These are phyloP conservation scores for Thereva unica DNA, from an alignment of 2,888 invertebrate genomes.

Conservation along the genomic window DNA sequence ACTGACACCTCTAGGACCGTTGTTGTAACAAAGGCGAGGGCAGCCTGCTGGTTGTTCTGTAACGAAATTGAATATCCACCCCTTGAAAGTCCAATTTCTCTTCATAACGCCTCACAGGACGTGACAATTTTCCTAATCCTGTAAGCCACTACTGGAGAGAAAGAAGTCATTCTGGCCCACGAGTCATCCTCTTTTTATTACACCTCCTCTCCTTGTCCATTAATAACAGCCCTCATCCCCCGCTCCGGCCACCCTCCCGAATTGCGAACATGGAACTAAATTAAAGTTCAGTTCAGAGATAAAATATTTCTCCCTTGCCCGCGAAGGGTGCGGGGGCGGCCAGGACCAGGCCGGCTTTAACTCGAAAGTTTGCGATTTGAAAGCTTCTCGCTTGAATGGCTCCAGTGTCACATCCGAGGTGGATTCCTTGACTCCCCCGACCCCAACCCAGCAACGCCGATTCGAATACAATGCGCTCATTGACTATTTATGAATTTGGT, in stretches of 20 bases:
- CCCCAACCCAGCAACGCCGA: slow-evolving; percentile 5
- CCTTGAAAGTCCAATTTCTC: slow-evolving; percentile 21
- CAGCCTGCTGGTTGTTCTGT: background rate
- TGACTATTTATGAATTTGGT: slow-evolving; percentile 41
- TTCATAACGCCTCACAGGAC: slow-evolving; percentile 14
- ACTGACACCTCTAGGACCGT: slow-evolving; percentile 1
- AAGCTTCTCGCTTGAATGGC: slow-evolving; percentile 10
- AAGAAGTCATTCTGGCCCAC: background rate
- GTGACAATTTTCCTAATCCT: slow-evolving; percentile 33
- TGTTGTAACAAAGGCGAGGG: background rate
- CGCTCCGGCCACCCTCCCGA: background rate
- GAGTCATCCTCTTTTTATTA: slow-evolving; percentile 18
- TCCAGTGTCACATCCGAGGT: slow-evolving; percentile 14
- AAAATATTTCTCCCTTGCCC: background rate
- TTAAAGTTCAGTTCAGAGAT: background rate
- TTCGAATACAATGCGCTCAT: slow-evolving; percentile 41
- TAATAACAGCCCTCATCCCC: slow-evolving; percentile 16
- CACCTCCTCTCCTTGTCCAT: slow-evolving; percentile 10
- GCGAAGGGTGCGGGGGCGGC: background rate
- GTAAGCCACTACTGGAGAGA: background rate
- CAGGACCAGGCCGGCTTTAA: background rate
- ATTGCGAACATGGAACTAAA: background rate
- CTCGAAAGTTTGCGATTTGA: background rate
- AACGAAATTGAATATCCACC: slow-evolving; percentile 18
- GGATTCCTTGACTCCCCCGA: background rate